Conservation (phyloP, 2,888 invertebrate species). For the Amiota mariae region DNA sequence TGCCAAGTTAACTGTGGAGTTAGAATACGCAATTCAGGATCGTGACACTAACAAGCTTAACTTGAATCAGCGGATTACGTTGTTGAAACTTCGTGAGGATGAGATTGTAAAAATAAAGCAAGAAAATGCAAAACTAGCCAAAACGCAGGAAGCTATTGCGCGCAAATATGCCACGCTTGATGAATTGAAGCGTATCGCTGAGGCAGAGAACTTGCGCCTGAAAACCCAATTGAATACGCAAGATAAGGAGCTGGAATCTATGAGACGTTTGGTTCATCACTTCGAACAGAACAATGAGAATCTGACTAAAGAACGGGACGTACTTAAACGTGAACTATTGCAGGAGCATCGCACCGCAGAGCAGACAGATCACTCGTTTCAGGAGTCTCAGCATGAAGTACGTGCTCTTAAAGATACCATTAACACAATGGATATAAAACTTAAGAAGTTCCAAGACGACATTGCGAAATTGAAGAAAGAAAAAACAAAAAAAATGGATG, state of each 20-base stretch:
- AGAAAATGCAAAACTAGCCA: conserved; percentile 68
- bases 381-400: conserved; percentile 70
- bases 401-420: conserved; percentile 68
- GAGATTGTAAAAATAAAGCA: conserved; percentile 69
- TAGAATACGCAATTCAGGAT: conserved; percentile 69
- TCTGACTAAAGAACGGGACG: conserved; percentile 69
- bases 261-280: conserved; percentile 68
- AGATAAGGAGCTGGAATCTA: conserved; percentile 70
- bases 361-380: conserved; percentile 56
- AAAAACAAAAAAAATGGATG: conserved; percentile 68
- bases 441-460: conserved; percentile 65
- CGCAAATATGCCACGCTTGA: conserved; percentile 67
- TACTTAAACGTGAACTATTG: conserved; percentile 65
- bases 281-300: conserved; percentile 67
- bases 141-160: conserved; percentile 67
- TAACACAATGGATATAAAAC: conserved; percentile 57
- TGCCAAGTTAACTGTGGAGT: conserved; percentile 67
- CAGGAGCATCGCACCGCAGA: conserved; percentile 57
- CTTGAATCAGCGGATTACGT: conserved; percentile 65
- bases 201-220: conserved; percentile 66
- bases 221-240: conserved; percentile 69
- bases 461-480: conserved; percentile 64
- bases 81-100: conserved; percentile 72
- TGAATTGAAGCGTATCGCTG: conserved; percentile 61
- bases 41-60: conserved; percentile 68